Evolutionary conservation across 2,797 vertebrate species (phyloP), one percentile per base, ranked within the genome.

Genomic region (Trachurus trachurus): DNA sequence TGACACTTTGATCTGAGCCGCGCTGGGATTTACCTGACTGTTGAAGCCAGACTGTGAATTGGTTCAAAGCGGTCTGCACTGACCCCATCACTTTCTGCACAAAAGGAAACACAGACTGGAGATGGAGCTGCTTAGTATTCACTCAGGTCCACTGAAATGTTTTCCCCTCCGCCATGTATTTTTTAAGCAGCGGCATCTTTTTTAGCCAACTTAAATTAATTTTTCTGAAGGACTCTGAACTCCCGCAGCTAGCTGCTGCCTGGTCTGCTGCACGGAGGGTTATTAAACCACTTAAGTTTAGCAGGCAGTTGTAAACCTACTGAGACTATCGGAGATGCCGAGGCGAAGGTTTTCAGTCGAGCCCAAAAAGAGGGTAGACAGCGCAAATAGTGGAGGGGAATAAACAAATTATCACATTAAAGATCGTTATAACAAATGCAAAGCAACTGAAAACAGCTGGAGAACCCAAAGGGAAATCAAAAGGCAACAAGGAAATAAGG

Each of bases 31-130:
- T 57, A 76, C 83, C 80, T 78, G 71, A 54, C 67, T 69, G 74
- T 59, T 62, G 45, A 62, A 77, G n/a, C 63, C 40, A 19, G 6
- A 52, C 70, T 37, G 64, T 49, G 76, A 60, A 40, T 52, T 29
- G 61, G 45, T 83, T 78, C 77, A 83, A 83, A 83, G 77, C 68
- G 21, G 71, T 37, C 66, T 29, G 52, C 70, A 12, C 64, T 77
- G 71, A 80, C 71, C 80, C 64, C 77, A 37, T 64, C 74, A 53
- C 19, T 39, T 54, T 29, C 47, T 22, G 52, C 17, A 70, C 63
- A 63, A 37, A 58, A 80, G 15, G 37, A 42, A 70, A 78, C 65
- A 40, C 16, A 52, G 66, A 26, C 31, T 57, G 59, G 34, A 71
- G 54, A 52, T 15, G 45, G 56, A 26, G 40, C 71, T 68, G 62